A percentile compares a stretch with the other conserved stretches of the same genome.
Conservation (phyloP, 2,797 vertebrate species). For the Molossus alvarezi region DNA sequence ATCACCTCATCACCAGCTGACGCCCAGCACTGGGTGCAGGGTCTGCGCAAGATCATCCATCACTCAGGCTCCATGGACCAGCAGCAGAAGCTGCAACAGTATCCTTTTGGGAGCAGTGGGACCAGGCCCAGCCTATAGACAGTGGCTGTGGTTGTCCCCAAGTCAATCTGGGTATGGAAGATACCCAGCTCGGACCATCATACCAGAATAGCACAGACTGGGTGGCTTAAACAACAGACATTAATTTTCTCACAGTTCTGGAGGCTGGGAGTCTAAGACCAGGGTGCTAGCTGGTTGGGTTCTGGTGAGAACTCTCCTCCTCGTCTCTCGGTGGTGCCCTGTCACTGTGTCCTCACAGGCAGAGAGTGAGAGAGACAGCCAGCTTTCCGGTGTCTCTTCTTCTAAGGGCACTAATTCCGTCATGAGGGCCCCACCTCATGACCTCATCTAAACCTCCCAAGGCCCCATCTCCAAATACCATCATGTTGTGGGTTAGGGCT, state of each 20-base stretch:
- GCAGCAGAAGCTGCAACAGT: constrained; percentile 96
- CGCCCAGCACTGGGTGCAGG: constrained; percentile 93
- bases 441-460: not conserved
- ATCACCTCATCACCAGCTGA: constrained; percentile 90
- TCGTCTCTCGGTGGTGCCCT: too few relatives aligned
- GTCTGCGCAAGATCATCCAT: constrained; percentile 94
- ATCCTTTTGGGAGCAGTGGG: constrained; percentile 92
- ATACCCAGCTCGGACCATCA: fast-evolving
- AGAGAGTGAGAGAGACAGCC: not conserved
- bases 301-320: not conserved
- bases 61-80: constrained; percentile 93
- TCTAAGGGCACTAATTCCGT: not conserved
- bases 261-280: not conserved
- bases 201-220: not conserved
- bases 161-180: not conserved
- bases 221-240: not conserved
- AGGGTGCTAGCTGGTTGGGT: not conserved
- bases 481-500: not conserved
- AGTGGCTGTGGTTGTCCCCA: not conserved
- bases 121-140: not conserved
- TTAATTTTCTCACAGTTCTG: not conserved
- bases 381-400: not conserved
- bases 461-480: not conserved
- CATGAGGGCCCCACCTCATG: not conserved
- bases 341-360: not conserved